Evolutionary conservation across 2,797 vertebrate genomes (phyloP), one percentile per base, ranked within the genome.

Genomic region (Neomorphus geoffroyi): DNA sequence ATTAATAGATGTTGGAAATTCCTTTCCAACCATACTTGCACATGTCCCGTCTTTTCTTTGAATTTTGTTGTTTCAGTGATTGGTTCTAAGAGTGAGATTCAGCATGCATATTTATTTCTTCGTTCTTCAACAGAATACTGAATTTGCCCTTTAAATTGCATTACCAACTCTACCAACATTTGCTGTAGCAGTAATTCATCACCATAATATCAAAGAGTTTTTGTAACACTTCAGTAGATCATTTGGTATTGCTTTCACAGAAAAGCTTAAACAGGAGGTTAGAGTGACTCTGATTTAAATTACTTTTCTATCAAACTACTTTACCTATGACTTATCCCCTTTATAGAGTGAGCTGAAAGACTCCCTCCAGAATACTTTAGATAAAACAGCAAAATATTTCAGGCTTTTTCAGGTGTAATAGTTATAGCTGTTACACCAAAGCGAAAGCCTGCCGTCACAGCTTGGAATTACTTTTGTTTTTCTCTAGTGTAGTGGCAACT

Each of bases 241-340:
- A 46, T 74, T 67, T 79, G n/a, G 7, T 61, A 39, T 35, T 86
- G 39, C 13, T 32, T 81, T 80, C 70, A 66, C 24, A 70, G 37
- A 87, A 90, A 28, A 61, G 32, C 54, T 86, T 89, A 69, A 93
- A 81, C 22, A 80, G 30, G 21, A 77, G 13, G 18, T 70, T 78
- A 86, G 66, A 89, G 24, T 46, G 70, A 50, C 35, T 65, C 60
- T 67, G 14, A 77, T 19, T 85, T 62, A 80, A 77, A 75, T 79
- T 13, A 33, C 17, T 74, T 85, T 73, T 64, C 57, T 79, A 33
- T 60, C 57, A 33, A 56, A 72, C 58, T 91, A 14, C 45, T 91
- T 70, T 35, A 57, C 33, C 66, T 56, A 26, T 56, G 66, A 91
- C 90, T 87, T 92, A 50, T 17, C 32, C 30, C 37, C 15, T 79